Evolutionary conservation across 2,888 invertebrate genomes (phyloP).

Genomic region (Conomelus anceps): DNA sequence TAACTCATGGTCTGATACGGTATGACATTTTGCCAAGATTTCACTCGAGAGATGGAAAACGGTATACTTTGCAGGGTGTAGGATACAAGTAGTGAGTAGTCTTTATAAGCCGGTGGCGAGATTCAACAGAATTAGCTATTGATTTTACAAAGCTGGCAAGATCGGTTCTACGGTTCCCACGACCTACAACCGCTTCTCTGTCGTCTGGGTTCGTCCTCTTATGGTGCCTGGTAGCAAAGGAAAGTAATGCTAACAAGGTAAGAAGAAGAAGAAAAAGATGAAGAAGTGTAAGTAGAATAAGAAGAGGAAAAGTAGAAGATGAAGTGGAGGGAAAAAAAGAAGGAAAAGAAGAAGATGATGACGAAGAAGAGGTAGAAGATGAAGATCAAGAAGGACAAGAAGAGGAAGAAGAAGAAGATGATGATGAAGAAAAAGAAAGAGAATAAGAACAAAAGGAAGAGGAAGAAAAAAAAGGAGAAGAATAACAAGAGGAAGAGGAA

Average conservation of each 20-base stretch:
- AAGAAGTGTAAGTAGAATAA: background rate
- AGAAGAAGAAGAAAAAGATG: background rate
- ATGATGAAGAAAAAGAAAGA: background rate
- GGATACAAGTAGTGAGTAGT: too few relatives aligned
- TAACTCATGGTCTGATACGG: background rate
- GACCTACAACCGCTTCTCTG: background rate
- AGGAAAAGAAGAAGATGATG: background rate
- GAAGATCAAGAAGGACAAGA: background rate
- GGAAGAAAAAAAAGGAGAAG: too few relatives aligned
- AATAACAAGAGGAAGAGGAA: background rate
- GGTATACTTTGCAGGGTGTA: background rate
- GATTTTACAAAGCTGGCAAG: background rate
- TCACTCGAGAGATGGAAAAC: background rate
- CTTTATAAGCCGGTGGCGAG: background rate
- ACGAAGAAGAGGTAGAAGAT: background rate
- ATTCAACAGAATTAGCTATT: background rate
- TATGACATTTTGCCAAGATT: background rate
- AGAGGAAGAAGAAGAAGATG: background rate
- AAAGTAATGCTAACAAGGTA: background rate
- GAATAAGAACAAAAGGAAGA: background rate
- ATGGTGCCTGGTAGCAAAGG: background rate
- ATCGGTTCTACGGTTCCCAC: background rate
- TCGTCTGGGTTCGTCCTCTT: background rate
- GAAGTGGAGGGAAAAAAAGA: background rate
- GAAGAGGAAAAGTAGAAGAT: background rate